A percentile compares a stretch with the other conserved stretches of the same genome.
Conservation (phyloP, 2,797 vertebrate genomes). For the Premnoplex brunnescens region DNA sequence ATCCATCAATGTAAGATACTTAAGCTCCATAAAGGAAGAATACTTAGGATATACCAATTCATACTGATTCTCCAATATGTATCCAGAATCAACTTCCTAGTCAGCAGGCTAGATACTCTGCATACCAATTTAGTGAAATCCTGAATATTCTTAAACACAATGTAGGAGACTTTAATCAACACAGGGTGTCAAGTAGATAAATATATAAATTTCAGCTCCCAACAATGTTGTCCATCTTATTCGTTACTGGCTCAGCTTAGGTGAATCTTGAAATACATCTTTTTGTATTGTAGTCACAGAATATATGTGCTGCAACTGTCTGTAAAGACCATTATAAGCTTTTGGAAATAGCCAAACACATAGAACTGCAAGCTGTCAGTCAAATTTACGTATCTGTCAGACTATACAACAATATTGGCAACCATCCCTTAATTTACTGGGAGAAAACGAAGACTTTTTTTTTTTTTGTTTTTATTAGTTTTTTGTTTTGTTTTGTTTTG, state of each 20-base stretch:
- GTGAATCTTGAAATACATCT: not conserved
- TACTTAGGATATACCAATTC: not conserved
- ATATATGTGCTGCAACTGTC: not conserved
- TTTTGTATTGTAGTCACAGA: not conserved
- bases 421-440: not conserved
- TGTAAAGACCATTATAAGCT: not conserved
- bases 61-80: not conserved
- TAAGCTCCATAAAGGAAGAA: not conserved
- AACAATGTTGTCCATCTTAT: not conserved
- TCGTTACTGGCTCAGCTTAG: not conserved
- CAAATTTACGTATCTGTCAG: not conserved
- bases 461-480: rapidly evolving
- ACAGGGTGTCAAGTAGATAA: not conserved
- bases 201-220: not conserved
- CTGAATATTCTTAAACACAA: not conserved
- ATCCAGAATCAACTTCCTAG: not conserved
- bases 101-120: not conserved
- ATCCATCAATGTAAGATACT: not conserved
- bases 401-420: not conserved
- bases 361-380: not conserved
- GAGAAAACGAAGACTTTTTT: rapidly evolving
- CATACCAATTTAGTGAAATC: not conserved
- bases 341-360: not conserved
- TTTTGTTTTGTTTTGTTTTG: too few relatives aligned
- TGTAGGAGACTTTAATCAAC: not conserved